phyloP scores from a whole-genome alignment of 2,113 vertebrate genomes.

The Brachyhypopomus gauderio region DNA sequence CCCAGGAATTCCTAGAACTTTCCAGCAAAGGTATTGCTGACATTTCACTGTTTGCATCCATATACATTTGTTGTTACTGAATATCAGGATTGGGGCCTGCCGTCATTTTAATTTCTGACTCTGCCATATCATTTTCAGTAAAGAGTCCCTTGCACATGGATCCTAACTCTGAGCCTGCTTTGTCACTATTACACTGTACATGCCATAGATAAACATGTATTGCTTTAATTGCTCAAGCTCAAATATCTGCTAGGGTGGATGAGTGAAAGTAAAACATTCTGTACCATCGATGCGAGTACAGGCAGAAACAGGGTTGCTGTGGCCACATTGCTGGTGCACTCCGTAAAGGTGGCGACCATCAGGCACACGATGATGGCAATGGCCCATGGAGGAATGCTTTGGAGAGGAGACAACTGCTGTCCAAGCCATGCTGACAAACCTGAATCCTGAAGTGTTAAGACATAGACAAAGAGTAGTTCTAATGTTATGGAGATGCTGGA shows the following conservation, averaged over 20 bases:
- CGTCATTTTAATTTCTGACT: too few relatives aligned
- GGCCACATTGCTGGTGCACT: conserved; percentile 92
- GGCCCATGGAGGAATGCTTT: conserved; percentile 78
- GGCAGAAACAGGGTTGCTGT: conserved; percentile 93
- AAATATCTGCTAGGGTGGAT: not conserved
- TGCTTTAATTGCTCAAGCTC: not conserved
- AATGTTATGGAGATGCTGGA: not conserved
- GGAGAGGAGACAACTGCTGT: conserved; percentile 84
- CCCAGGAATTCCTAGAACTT: too few relatives aligned
- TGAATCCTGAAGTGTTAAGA: conserved; percentile 31
- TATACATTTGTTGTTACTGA: too few relatives aligned
- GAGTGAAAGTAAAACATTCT: conserved; percentile 13
- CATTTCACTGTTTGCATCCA: too few relatives aligned
- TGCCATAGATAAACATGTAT: too few relatives aligned
- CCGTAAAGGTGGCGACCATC: conserved; percentile 82
- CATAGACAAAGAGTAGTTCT: conserved; percentile 21
- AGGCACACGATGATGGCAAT: conserved; percentile 81
- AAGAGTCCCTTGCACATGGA: too few relatives aligned
- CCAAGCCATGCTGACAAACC: conserved; percentile 89
- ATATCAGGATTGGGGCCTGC: too few relatives aligned
- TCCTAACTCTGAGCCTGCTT: too few relatives aligned
- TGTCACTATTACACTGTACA: too few relatives aligned
- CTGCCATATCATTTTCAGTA: too few relatives aligned
- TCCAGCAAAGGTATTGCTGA: too few relatives aligned
- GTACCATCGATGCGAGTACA: conserved; percentile 93